Conservation (phyloP, 1,140 invertebrate genomes). For the Polypedilum pembai region DNA sequence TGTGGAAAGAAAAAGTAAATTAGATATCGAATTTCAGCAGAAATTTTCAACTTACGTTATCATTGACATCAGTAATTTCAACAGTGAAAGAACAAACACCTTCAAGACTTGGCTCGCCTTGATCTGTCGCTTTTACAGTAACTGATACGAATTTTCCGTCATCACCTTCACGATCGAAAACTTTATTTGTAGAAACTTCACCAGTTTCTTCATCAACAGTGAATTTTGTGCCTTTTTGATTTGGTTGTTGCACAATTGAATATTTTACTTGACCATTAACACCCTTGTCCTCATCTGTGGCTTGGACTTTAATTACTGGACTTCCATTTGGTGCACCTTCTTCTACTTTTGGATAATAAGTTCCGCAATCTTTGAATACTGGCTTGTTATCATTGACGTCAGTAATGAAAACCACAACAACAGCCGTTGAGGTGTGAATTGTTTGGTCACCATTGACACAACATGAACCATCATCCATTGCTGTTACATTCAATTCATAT, state of each 20-base stretch:
- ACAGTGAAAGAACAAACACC: slow-evolving; percentile 94
- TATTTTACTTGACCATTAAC: slow-evolving; percentile 91
- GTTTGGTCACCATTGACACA: slow-evolving; percentile 77
- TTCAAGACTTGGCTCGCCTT: slow-evolving; percentile 89
- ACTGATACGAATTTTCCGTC: slow-evolving; percentile 94
- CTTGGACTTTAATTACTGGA: slow-evolving; percentile 86
- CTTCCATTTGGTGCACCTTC: slow-evolving; percentile 88
- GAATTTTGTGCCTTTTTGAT: slow-evolving; percentile 93
- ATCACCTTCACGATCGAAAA: slow-evolving; percentile 90
- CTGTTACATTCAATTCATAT: slow-evolving; percentile 90
- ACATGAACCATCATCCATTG: slow-evolving; percentile 87
- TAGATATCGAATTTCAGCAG: not conserved
- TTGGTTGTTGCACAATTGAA: slow-evolving; percentile 91
- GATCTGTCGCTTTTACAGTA: slow-evolving; percentile 91
- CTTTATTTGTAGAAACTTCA: slow-evolving; percentile 89
- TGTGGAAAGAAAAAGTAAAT: not conserved
- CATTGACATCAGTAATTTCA: slow-evolving; percentile 92
- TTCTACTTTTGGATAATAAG: slow-evolving; percentile 86
- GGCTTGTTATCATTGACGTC: slow-evolving; percentile 95
- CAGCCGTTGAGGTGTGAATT: slow-evolving; percentile 87
- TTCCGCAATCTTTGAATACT: slow-evolving; percentile 85
- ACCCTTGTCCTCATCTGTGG: slow-evolving; percentile 89
- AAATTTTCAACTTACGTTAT: slow-evolving; percentile 49
- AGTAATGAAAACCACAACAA: slow-evolving; percentile 92
- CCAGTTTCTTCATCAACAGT: slow-evolving; percentile 91